phyloP scores from a whole-genome alignment of 2,797 vertebrate species.

The Bradypodion ventrale region DNA sequence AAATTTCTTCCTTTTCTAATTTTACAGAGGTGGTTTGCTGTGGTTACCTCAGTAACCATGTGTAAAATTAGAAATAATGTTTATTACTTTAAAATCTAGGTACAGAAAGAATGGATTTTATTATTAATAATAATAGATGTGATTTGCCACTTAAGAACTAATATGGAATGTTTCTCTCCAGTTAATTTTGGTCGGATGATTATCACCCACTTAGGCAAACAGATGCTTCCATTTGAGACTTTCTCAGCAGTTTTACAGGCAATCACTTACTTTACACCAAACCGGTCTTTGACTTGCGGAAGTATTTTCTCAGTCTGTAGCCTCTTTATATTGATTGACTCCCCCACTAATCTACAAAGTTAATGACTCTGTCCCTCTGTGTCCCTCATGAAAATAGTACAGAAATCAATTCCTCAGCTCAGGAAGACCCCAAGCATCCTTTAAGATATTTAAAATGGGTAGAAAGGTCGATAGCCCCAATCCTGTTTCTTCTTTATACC shows the following conservation, averaged over 20 bases:
- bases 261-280: background rate
- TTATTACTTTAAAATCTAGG: constrained; percentile 47
- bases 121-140: constrained; percentile 42
- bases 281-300: background rate
- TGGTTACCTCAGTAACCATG: constrained; percentile 30
- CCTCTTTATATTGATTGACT: constrained; percentile 8
- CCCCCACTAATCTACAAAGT: background rate
- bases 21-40: constrained; percentile 14
- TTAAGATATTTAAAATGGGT: constrained; percentile 1
- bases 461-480: background rate
- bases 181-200: constrained; percentile 37
- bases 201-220: constrained; percentile 41
- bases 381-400: background rate
- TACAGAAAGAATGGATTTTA: constrained; percentile 44
- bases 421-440: background rate
- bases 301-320: background rate
- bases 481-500: background rate
- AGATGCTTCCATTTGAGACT: constrained; percentile 27
- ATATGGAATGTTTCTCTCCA: constrained; percentile 37
- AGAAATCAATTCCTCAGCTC: constrained; percentile 22
- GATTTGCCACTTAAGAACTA: constrained; percentile 39
- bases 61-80: constrained; percentile 41
- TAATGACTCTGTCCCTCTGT: background rate
- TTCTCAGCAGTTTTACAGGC: background rate
- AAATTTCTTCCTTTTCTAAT: background rate